These are phyloP conservation scores for Pelagia noctiluca DNA, from an alignment of 30 jellyfish, hydroid and myxozoan genomes.

Conservation along the genomic window DNA sequence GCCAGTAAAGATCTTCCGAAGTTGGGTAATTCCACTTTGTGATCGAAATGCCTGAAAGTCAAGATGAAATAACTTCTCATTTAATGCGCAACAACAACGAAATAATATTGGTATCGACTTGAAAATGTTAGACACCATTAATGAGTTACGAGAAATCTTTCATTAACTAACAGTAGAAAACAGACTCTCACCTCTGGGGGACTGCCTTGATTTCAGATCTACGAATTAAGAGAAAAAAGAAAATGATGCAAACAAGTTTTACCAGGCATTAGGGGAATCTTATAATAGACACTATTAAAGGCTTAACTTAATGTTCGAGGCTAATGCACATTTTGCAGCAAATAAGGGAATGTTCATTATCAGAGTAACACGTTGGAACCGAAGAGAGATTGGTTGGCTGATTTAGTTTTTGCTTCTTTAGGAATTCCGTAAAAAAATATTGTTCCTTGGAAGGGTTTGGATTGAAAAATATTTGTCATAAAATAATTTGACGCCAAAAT, in stretches of 20 bases:
- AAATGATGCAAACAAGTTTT: neutral
- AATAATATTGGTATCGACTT: neutral
- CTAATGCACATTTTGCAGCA: no score
- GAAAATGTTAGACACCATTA: neutral
- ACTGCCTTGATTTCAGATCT: conserved; percentile 1
- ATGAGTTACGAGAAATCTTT: neutral
- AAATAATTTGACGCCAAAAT: no score
- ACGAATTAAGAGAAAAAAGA: neutral
- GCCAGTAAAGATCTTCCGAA: conserved; percentile 92
- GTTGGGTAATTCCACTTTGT: conserved; percentile 63
- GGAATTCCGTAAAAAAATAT: no score
- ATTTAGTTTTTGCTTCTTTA: no score
- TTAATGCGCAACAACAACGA: neutral
- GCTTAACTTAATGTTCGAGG: no score
- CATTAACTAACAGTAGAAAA: neutral
- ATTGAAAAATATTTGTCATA: no score
- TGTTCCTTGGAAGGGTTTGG: no score
- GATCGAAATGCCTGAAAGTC: conserved; percentile 35
- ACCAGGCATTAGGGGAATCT: neutral
- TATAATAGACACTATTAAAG: no score
- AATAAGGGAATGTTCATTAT: no score
- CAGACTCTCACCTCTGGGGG: conserved; percentile 1
- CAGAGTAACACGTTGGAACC: no score
- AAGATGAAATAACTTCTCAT: neutral
- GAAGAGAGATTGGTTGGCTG: no score